Evolutionary conservation across 2,797 vertebrate genomes (phyloP), one percentile per base, ranked within the genome.

Genomic region (Syngnathus rostellatus): DNA sequence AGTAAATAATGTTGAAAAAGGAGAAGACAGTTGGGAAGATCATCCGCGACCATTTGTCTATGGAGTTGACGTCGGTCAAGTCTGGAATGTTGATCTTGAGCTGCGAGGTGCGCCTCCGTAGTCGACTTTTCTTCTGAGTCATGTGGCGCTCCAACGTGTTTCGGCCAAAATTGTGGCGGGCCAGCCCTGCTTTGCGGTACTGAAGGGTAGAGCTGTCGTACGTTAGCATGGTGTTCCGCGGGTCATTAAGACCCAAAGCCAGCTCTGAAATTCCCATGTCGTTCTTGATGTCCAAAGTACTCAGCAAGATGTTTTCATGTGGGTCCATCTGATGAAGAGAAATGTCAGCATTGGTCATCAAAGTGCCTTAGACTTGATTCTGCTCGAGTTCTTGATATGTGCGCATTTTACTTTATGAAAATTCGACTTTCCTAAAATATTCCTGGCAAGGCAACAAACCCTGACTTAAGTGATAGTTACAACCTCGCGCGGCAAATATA

Each of bases 11-110:
- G 79, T 99, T 99, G 89, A 99, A 99, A 83, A 98, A 94, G 83
- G 94, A 95, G 83, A 99, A 99, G 80, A 98, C 95, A 5, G 97
- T 95, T 5, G 97, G 97, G 89, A 99, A 99, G 87, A 99, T 96
- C 72, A 99, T 93, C 89, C 97, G 92, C 0, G 97, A 99, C 96
- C 97, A 99, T 82, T 94, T 95, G 87, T 99, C 97, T 70, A 99
- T 99, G 85, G 95, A 95, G 84, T 99, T 99, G 71, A 99, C 97
- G 76, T 99, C 97, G 89, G 95, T 95, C 92, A 99, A 92, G 89
- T 99, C 95, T 66, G 97, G 97, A 80, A 99, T 99, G 84, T 81
- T 97, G 82, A 99, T 95, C 90, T 97, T 97, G 73, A 99, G 91
- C 66, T 99, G 97, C 5, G 97, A 99, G 0, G 97, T 91, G 0